These are phyloP conservation scores for Caenorhabditis japonica DNA, from an alignment of 2,888 invertebrate species.

Conservation along the genomic window DNA sequence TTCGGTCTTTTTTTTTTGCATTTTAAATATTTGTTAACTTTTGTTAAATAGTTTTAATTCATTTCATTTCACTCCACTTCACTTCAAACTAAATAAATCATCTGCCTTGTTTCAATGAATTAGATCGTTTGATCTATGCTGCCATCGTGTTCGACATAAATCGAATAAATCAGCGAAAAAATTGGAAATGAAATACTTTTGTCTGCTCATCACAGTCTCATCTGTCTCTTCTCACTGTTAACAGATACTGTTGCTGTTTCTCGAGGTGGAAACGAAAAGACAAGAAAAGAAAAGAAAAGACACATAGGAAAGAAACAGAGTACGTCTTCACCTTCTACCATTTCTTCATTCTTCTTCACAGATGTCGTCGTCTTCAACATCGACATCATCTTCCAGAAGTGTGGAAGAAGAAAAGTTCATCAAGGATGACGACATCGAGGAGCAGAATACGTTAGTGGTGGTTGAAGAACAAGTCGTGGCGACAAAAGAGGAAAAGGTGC, in stretches of 20 bases:
- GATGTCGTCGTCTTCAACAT: conserved; percentile 18
- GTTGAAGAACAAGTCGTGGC: not conserved
- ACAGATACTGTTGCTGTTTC: not conserved
- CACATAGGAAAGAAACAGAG: not conserved
- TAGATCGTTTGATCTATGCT: conserved; percentile 3
- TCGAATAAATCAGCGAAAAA: conserved; percentile 22
- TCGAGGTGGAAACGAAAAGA: too few species aligned
- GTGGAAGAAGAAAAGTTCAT: conserved; percentile 27
- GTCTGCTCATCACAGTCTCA: conserved; percentile 10
- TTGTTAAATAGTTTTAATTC: too few species aligned
- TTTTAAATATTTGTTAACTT: too few species aligned
- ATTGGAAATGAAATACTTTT: not conserved
- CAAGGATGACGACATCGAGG: conserved; percentile 18
- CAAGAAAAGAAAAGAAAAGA: too few species aligned
- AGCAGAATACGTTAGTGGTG: conserved; percentile 5
- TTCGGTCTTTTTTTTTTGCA: not conserved
- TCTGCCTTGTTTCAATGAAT: conserved; percentile 4
- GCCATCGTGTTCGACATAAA: not conserved
- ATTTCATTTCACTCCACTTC: not conserved
- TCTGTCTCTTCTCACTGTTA: conserved; percentile 3
- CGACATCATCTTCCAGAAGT: conserved; percentile 21
- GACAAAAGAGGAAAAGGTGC: conserved; percentile 2
- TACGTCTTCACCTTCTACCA: not conserved
- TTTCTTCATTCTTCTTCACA: conserved; percentile 8
- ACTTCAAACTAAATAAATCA: not conserved